Conservation (phyloP, 2,888 invertebrate genomes). For the Dexiosoma caninum region DNA sequence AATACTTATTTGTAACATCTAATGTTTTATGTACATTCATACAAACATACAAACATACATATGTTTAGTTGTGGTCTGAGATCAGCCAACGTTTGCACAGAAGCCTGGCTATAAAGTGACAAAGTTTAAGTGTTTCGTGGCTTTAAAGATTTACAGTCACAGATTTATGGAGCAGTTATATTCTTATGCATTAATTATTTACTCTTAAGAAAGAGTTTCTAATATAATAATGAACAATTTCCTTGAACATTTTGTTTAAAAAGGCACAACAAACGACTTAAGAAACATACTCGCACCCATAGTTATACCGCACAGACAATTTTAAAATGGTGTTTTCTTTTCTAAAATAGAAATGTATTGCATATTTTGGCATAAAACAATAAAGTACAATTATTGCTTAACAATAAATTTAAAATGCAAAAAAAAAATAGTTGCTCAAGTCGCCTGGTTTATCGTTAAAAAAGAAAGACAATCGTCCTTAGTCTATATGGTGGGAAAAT, state of each 20-base stretch:
- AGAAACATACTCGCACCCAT: not conserved
- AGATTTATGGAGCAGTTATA: conserved; percentile 41
- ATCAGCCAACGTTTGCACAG: conserved; percentile 37
- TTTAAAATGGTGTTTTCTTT: too few relatives aligned
- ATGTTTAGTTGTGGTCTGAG: conserved; percentile 32
- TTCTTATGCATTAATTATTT: conserved; percentile 29
- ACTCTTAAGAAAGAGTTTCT: conserved; percentile 28
- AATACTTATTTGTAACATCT: conserved; percentile 54
- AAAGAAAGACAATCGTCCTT: too few relatives aligned
- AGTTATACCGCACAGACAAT: too few relatives aligned
- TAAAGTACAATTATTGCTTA: too few relatives aligned
- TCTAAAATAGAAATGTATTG: too few relatives aligned
- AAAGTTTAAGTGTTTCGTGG: conserved; percentile 56
- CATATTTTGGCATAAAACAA: too few relatives aligned
- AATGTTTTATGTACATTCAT: conserved; percentile 48
- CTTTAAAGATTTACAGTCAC: conserved; percentile 40
- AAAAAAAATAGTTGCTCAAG: too few relatives aligned
- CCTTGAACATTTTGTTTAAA: not conserved
- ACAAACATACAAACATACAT: too few relatives aligned
- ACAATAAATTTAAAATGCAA: too few relatives aligned
- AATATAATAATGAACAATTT: conserved; percentile 35
- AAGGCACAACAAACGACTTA: not conserved
- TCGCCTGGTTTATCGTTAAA: too few relatives aligned
- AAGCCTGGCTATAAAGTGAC: conserved; percentile 51
- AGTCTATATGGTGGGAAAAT: too few relatives aligned